Evolutionary conservation across 2,797 vertebrate species (phyloP).

Genomic region (Agapornis canus): DNA sequence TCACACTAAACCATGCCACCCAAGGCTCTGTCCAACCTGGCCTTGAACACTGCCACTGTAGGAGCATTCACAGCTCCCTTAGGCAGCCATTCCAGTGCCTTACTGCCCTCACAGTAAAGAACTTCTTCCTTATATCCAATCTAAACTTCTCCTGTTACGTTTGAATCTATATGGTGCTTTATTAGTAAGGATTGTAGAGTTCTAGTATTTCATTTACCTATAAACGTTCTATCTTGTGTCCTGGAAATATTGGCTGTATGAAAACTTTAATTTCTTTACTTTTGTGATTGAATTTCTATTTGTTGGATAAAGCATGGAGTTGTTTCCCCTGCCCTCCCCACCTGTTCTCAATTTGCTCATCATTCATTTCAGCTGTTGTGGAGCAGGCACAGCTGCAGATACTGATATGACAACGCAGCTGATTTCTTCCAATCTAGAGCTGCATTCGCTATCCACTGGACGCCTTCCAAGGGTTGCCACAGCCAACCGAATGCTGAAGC

Average conservation of each 20-base stretch:
- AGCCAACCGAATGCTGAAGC: slow-evolving; percentile 95
- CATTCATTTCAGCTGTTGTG: slow-evolving; percentile 85
- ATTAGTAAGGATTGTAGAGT: not conserved
- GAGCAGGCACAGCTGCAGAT: slow-evolving; percentile 96
- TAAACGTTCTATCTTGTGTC: not conserved
- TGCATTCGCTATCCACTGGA: slow-evolving; percentile 92
- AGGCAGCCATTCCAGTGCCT: not conserved
- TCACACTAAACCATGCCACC: not conserved
- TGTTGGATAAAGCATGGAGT: rapidly evolving
- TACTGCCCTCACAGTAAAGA: not conserved
- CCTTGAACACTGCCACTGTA: not conserved
- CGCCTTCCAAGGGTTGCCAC: slow-evolving; percentile 92
- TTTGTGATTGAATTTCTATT: rapidly evolving
- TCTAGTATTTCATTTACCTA: rapidly evolving
- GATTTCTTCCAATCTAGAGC: slow-evolving; percentile 97
- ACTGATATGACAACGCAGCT: slow-evolving; percentile 98
- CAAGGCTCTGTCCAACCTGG: not conserved
- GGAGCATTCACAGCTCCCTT: not conserved
- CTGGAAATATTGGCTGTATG: not conserved
- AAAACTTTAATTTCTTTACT: rapidly evolving
- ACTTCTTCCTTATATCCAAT: not conserved
- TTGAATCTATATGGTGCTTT: rapidly evolving
- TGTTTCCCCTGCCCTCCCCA: not conserved
- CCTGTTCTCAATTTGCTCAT: not conserved
- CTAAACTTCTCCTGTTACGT: not conserved